phyloP scores from a whole-genome alignment of 2,797 vertebrate species.

The Siniperca scherzeri region DNA sequence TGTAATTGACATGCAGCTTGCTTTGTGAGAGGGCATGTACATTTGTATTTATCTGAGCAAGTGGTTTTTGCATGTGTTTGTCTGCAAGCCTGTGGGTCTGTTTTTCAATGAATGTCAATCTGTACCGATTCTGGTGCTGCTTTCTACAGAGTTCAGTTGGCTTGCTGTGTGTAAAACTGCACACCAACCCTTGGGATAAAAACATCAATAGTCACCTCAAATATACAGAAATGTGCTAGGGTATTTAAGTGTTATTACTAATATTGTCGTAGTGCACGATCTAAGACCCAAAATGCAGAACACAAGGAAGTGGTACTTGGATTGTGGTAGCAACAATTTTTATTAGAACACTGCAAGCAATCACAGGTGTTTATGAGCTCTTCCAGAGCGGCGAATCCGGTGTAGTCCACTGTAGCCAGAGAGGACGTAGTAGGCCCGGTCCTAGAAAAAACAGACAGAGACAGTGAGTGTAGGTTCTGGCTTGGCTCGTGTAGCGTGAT shows the following conservation, averaged over 20 bases:
- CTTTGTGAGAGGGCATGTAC: background rate
- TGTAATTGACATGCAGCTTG: conserved; percentile 30
- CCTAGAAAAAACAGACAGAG: too few species aligned
- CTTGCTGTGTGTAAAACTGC: background rate
- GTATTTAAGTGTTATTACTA: background rate
- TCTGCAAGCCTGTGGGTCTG: background rate
- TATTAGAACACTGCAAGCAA: too few species aligned
- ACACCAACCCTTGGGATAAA: background rate
- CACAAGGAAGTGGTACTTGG: too few species aligned
- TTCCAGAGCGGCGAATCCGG: too few species aligned
- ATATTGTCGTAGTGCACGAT: too few species aligned
- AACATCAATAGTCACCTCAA: background rate
- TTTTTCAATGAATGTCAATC: background rate
- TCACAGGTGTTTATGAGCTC: too few species aligned
- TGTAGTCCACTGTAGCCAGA: too few species aligned
- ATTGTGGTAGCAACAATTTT: too few species aligned
- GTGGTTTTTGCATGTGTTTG: conserved; percentile 1
- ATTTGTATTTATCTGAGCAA: conserved; percentile 10
- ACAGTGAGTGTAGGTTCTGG: too few species aligned
- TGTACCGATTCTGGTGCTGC: background rate
- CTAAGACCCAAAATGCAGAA: too few species aligned
- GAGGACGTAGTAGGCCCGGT: too few species aligned
- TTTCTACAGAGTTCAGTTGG: background rate
- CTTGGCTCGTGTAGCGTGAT: too few species aligned
- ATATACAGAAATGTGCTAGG: background rate